These are phyloP conservation scores for Cheilinus undulatus DNA, from an alignment of 2,113 vertebrate species.

Conservation along the genomic window DNA sequence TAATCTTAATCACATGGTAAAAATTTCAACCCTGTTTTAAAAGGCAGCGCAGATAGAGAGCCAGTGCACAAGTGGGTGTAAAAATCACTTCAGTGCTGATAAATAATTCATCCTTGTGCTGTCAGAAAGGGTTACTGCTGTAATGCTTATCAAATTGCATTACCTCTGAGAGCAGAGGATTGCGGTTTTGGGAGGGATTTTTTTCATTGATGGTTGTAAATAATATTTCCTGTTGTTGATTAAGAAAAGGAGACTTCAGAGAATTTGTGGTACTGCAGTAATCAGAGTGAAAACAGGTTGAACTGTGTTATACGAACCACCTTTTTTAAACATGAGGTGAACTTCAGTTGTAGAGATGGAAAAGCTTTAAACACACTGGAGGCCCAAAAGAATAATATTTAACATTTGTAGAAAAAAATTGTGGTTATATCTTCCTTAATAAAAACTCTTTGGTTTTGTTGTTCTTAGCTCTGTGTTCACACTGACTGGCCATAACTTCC, in stretches of 20 bases:
- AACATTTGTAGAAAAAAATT: too few relatives aligned
- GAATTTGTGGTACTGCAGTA: neutral
- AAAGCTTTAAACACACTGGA: too few relatives aligned
- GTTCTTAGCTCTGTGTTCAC: too few relatives aligned
- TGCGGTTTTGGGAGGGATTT: conserved; percentile 21
- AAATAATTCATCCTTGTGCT: conserved; percentile 55
- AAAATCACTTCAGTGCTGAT: conserved; percentile 48
- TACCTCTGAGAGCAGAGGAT: conserved; percentile 21
- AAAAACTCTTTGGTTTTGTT: too few relatives aligned
- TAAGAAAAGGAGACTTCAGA: conserved; percentile 4
- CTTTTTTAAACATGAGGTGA: conserved; percentile 9
- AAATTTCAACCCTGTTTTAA: neutral
- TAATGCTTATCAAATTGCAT: conserved; percentile 41
- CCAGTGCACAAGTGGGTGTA: conserved; percentile 21
- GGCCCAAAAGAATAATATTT: too few relatives aligned
- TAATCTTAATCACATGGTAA: conserved; percentile 6
- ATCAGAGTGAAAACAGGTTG: conserved; percentile 3
- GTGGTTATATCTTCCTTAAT: too few relatives aligned
- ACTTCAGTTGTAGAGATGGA: neutral
- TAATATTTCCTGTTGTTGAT: conserved; percentile 25
- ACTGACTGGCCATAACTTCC: too few relatives aligned
- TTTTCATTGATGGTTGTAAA: conserved; percentile 33
- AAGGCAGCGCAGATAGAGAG: conserved; percentile 1
- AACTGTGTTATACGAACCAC: too few relatives aligned
- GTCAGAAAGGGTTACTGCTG: conserved; percentile 33